Base-by-base conservation (phyloP, 2,888 invertebrate species). In the Sarcophaga carnaria region DNA sequence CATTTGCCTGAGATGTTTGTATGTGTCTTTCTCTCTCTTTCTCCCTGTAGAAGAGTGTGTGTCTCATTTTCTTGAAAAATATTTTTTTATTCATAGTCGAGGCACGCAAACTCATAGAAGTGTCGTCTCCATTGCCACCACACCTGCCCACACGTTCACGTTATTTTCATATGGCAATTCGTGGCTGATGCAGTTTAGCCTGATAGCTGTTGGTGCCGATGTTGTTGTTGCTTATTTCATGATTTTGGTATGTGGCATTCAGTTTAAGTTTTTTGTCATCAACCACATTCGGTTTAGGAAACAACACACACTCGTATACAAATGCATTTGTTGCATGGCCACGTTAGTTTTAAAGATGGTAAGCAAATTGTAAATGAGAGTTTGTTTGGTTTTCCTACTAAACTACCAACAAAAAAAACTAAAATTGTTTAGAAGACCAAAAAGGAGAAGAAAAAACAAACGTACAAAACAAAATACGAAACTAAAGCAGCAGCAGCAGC, bases 91-190 rank as follows among this genome's bases (percentile, higher is more conserved):
- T 69, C 79, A 69, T 17, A 67, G 37, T 62, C 22, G 14, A 54
- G 66, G 63, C 84, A 85, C 84, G 84, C 84, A 80, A 85, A 80
- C 71, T 76, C 47, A 71, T 66, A 64, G 70, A 80, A 76, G 76
- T 66, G 80, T 85, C 76, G 75, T 80, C 84, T 76, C 64, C 75
- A 84, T 37, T 80, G 80, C 71, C 72, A 79, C 75, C 87, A 87
- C 87, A 87, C 87, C 87, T 84, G 87, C 87, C 87, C 87, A 87
- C 87, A 82, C 81, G 81, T 79, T 72, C 62, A 59, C 37, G 75
- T 25, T 37, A 37, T 74, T 71, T 76, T 54, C 54, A 17, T 54
- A 54, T 54, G 17, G 17, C 47, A 64, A 63, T 64, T 79, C 79
- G 70, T 79, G 54, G 54, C 54, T 64, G 49, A 54, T 66, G 66